Base-by-base conservation (phyloP, 2,888 invertebrate genomes). In the Hypercompe scribonia region DNA sequence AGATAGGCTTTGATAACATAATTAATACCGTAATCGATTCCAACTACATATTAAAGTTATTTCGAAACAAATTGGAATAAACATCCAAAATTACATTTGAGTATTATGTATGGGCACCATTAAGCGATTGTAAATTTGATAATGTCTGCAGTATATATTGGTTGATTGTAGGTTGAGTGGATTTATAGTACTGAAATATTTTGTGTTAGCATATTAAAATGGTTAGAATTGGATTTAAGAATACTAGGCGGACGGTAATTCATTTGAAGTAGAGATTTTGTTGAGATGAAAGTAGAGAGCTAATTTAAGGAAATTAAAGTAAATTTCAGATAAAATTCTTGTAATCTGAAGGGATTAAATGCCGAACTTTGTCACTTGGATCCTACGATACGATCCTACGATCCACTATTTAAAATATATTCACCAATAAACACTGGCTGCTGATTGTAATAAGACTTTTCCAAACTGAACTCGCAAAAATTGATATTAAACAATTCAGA, bases 21-120 rank as follows among this genome's bases (percentile, higher is more conserved):
- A 58, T 58, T 58, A 28, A 58, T 58, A 13, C 58, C 31, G 8
- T 31, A 61, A 61, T 61, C 18, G 61, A 31, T 61, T 61, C 31
- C 31, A 61, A 61, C 61, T 61, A 7, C 31, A 61, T 61, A 31
- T 28, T 28, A 13, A 31, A 31, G 31, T 61, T 61, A 31, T 31
- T 18, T 18, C 15, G 31, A 15, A 18, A 61, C 58, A 28, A 58
- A 58, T 58, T 28, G n/a, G 28, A 61, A 61, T 61, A 31, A 28
- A 61, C 31, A 61, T 31, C 61, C 61, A 61, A 61, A 58, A 61
- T 61, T 61, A 61, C 61, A 61, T 61, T 61, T 61, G 28, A 61
- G 61, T 61, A 31, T 61, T 31, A 61, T 31, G 18, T 24, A 54
- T 24, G 24, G 61, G 61, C 61, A 31, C 31, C 31, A 61, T 61